Base-by-base conservation (phyloP, 2,113 vertebrate species). In the Cervus canadensis region DNA sequence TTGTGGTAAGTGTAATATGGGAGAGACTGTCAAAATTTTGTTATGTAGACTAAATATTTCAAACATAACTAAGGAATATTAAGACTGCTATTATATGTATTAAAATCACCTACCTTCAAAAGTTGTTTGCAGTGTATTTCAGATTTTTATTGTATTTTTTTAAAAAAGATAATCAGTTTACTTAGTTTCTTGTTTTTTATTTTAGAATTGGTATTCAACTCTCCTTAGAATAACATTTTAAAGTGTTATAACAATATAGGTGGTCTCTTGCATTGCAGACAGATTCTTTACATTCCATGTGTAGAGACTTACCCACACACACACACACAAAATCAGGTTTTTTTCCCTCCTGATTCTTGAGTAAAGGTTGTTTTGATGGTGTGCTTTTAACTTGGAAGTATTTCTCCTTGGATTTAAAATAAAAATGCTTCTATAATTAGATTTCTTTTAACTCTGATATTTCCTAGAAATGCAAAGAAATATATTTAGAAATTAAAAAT, bases 341-440 rank as follows among this genome's bases (percentile, higher is more conserved):
- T 86, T 25, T 76, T 14, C 4, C 36, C 40, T 85, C 56, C n/a
- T 87, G 19, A 57, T 74, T 82, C 56, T 26, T 64, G 36, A 93
- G 14, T 79, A 96, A 93, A 96, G 90, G 26, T 91, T 92, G n/a
- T 79, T 96, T 89, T 92, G 10, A 60, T 56, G 57, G 33, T 84
- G 40, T 95, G 50, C 10, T 87, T 94, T 97, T 94, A 21, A 96
- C 86, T 92, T 87, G 45, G 59, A 96, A 79, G 21, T 87, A 52
- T 87, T 93, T 97, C 40, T 87, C 89, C 48, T 64, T 45, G 59
- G n/a, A 91, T 91, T 97, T 96, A 89, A 91, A 89, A 94, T 92
- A 91, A 95, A 56, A 95, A 60, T 71, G 23, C 12, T 74, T 5
- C 43, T 89, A 52, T 60, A 87, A 89, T 59, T 93, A 78, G 50